Percentiles rank a stretch among this genome's conserved stretches.
Evolutionary conservation across 1,140 invertebrate genomes (phyloP).

Genomic region (Anastrepha ludens): DNA sequence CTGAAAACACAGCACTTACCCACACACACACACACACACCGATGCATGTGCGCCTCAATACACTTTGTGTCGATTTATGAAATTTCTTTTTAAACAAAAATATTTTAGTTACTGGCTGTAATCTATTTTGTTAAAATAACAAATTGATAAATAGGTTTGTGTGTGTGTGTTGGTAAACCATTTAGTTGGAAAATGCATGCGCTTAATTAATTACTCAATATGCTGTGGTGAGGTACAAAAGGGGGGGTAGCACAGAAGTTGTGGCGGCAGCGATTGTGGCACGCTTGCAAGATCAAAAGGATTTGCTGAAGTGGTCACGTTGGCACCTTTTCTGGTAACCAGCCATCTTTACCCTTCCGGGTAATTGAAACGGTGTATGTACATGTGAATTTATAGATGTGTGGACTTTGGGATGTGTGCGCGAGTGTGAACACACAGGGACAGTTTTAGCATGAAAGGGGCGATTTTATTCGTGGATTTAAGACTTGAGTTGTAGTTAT

Average conservation of each 20-base stretch:
- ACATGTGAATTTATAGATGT: background rate
- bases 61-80: background rate
- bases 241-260: background rate
- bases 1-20: constrained; percentile 28
- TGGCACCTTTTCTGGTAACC: constrained; percentile 22
- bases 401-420: background rate
- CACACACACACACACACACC: background rate
- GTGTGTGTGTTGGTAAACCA: constrained; percentile 8
- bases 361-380: background rate
- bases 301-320: constrained; percentile 39
- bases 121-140: constrained; percentile 28
- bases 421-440: background rate
- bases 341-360: constrained; percentile 15
- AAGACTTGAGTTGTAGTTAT: too few species aligned
- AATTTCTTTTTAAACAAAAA: background rate
- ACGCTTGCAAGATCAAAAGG: constrained; percentile 48
- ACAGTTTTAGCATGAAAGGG: background rate
- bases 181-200: constrained; percentile 37
- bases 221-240: background rate
- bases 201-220: constrained; percentile 53
- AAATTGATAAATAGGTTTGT: background rate
- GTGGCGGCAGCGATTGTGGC: background rate
- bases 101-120: background rate
- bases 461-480: background rate
- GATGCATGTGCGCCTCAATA: background rate